Percentiles rank a stretch among this genome's conserved stretches.
phyloP scores from a whole-genome alignment of 2,888 invertebrate species.

The Sesamia inferens region DNA sequence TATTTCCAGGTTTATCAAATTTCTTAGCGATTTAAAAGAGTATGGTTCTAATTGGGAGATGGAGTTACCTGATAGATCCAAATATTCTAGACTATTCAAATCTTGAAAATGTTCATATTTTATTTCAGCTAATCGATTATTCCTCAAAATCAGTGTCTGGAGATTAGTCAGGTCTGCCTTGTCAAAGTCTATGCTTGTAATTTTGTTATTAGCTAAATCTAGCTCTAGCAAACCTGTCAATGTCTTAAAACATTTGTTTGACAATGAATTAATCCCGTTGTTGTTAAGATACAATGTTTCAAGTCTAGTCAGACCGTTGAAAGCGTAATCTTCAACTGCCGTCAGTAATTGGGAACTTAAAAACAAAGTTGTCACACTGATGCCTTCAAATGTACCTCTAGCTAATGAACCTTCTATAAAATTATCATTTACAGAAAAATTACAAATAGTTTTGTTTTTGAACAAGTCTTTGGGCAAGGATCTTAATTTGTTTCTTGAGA shows the following conservation, averaged over 20 bases:
- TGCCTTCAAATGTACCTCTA: slow-evolving; percentile 77
- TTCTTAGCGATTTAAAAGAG: slow-evolving; percentile 71
- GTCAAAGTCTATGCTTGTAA: slow-evolving; percentile 73
- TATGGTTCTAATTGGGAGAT: slow-evolving; percentile 71
- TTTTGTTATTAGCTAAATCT: slow-evolving; percentile 78
- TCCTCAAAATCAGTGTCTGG: slow-evolving; percentile 66
- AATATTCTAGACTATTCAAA: slow-evolving; percentile 69
- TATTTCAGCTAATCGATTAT: slow-evolving; percentile 74
- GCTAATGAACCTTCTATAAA: slow-evolving; percentile 70
- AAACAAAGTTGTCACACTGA: slow-evolving; percentile 70
- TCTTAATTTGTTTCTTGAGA: slow-evolving; percentile 76
- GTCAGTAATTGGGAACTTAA: slow-evolving; percentile 73
- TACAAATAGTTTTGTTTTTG: slow-evolving; percentile 69
- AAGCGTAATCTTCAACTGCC: slow-evolving; percentile 75
- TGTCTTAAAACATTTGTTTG: slow-evolving; percentile 70
- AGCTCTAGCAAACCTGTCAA: slow-evolving; percentile 67
- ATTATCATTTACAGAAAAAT: slow-evolving; percentile 73
- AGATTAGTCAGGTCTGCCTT: slow-evolving; percentile 73
- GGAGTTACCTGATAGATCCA: slow-evolving; percentile 79
- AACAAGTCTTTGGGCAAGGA: slow-evolving; percentile 73
- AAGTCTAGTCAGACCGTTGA: slow-evolving; percentile 71
- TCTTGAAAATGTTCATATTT: slow-evolving; percentile 68
- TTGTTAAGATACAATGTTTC: slow-evolving; percentile 71
- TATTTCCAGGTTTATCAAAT: slow-evolving; percentile 74
- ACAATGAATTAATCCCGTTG: slow-evolving; percentile 72